Percentiles rank a stretch among this genome's conserved stretches.
phyloP scores from a whole-genome alignment of 2,113 vertebrate genomes.

The Monarcha castaneiventris region DNA sequence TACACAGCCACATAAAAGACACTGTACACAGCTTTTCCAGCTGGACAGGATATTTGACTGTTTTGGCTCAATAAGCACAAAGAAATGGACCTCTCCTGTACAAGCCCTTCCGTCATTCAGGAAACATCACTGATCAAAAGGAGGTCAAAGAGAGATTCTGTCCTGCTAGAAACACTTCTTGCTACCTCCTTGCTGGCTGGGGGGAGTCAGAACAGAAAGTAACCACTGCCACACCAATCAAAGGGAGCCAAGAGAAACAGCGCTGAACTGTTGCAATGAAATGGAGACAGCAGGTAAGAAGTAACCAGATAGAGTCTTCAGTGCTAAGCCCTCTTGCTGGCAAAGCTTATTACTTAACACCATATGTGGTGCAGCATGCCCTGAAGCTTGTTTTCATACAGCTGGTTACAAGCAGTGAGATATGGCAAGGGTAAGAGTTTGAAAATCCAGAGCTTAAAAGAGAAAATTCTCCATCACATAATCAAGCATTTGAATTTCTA shows the following conservation, averaged over 20 bases:
- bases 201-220: not conserved
- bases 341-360: not conserved
- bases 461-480: not conserved
- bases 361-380: not conserved
- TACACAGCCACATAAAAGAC: not conserved
- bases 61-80: not conserved
- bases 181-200: not conserved
- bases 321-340: not conserved
- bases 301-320: not conserved
- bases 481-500: not conserved
- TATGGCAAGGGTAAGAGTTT: not conserved
- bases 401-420: not conserved
- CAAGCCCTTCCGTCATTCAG: not conserved
- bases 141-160: not conserved
- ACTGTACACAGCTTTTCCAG: not conserved
- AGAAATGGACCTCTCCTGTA: not conserved
- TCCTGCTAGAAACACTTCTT: not conserved
- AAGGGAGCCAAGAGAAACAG: not conserved
- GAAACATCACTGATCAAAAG: not conserved
- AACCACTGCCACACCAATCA: not conserved
- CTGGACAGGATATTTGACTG: not conserved
- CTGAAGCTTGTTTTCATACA: not conserved
- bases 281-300: not conserved
- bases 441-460: not conserved
- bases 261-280: not conserved